Evolutionary conservation across 2,113 vertebrate genomes (phyloP), one percentile per base, ranked within the genome.

Genomic region (Myocastor coypus): DNA sequence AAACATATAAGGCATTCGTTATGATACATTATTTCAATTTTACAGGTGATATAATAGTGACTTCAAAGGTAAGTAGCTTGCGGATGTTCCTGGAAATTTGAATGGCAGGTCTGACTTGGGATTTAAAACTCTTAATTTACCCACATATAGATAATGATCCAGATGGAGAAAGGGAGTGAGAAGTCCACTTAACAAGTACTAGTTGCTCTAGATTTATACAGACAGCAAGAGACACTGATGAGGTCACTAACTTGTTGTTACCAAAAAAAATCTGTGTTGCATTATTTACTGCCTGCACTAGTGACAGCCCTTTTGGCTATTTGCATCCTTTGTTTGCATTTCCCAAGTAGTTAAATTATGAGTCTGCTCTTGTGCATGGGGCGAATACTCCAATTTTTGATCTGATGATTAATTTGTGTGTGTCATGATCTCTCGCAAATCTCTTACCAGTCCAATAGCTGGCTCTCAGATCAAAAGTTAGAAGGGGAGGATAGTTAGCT

Each of bases 31-130:
- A 92, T 78, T 52, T 10, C 89, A 83, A 0, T 82, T 95, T 92
- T 91, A 50, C 63, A 94, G 75, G 66, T 94, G 32, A 94, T 59
- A 4, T n/a, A 84, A 85, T 2, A 92, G 64, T 77, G 89, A 50
- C 52, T 68, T 87, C 24, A 52, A 88, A 96, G 50, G 34, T 20
- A 73, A 61, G 59, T 40, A 93, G 82, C n/a, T 40, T 77, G 14
- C 8, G 19, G 17, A 57, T 12, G 50, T 32, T 50, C 81, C n/a
- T 89, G 57, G 10, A 86, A 59, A 17, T 89, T 2, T 83, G 89
- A 87, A 55, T 63, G 19, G 32, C 64, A 90, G 50, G 37, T 24
- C 32, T 50, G n/a, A 82, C 34, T 85, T 32, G 30, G 37, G 63
- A 82, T 46, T 30, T 55, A 46, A 84, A 68, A 7, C 7, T 85